Evolutionary conservation across 2,113 vertebrate species (phyloP), one percentile per base, ranked within the genome.

Genomic region (Symphodus melops): DNA sequence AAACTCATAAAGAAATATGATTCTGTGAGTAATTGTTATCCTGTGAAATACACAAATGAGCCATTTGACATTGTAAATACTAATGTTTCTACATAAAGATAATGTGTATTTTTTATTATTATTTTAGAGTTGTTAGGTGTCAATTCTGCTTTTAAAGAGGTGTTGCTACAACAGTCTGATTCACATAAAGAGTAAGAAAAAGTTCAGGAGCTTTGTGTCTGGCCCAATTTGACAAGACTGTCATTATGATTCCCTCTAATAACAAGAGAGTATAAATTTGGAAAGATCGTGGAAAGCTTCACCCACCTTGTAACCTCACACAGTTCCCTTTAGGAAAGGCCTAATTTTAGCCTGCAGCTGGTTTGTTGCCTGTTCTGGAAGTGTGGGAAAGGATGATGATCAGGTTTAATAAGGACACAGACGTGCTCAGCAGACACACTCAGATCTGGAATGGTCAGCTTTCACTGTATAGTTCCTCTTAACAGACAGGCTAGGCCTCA

Each of bases 271-370:
- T 37, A 12, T 33, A 28, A 77, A 70, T 64, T 56, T 37, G 5
- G 23, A 62, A 64, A 72, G 53, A 65, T 82, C 63, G 55, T 57
- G 41, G 62, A 79, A 75, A 82, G 37, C 64, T 28, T 71, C 53
- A 23, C 46, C 54, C 61, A 66, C 61, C 76, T 65, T 58, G 49
- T 83, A 73, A 80, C 75, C 80, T 73, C 46, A 52, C 42, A 75
- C 56, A 68, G 61, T 37, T 85, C 76, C 64, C 79, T 19, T 23
- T 57, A 88, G 85, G 48, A 72, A 63, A 70, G 60, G 39, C 64
- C 75, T 91, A 83, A 75, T 83, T 89, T 88, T 89, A 88, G 68
- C 65, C 44, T 54, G 57, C 78, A 81, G 71, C 65, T 84, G 74
- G 64, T 81, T 79, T 77, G 20, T 66, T 41, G 42, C 48, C 37